A percentile compares a stretch with the other conserved stretches of the same genome.
These are phyloP conservation scores for Poeciliopsis turneri DNA, from an alignment of 2,797 vertebrate species.

Conservation along the genomic window DNA sequence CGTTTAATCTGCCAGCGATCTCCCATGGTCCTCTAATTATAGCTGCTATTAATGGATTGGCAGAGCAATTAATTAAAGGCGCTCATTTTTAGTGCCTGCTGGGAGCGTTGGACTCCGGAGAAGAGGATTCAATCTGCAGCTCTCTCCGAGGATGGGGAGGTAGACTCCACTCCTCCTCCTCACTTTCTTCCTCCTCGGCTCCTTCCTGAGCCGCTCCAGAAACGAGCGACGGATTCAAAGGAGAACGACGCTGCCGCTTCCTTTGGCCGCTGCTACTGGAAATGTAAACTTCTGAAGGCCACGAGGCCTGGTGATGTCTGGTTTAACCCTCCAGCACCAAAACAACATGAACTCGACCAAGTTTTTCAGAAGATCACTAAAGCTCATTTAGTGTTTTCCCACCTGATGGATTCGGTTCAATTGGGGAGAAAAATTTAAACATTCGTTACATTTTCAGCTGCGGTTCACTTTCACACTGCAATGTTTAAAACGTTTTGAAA, in stretches of 20 bases:
- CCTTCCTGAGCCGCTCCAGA: neutral
- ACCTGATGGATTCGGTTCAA: no score
- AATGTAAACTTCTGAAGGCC: neutral
- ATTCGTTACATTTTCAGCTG: no score
- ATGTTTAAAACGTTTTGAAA: no score
- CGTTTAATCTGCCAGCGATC: slow-evolving; percentile 57
- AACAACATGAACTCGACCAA: neutral
- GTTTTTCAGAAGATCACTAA: neutral
- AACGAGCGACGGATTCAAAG: slow-evolving; percentile 17
- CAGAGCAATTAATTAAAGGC: slow-evolving; percentile 71
- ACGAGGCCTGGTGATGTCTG: neutral
- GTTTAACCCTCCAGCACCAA: neutral
- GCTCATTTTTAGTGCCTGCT: slow-evolving; percentile 59
- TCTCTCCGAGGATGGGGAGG: slow-evolving; percentile 33
- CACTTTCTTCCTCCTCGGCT: neutral
- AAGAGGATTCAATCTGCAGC: slow-evolving; percentile 51
- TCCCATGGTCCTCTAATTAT: slow-evolving; percentile 71
- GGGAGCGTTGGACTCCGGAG: slow-evolving; percentile 60
- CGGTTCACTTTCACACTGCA: no score
- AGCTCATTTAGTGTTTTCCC: no score
- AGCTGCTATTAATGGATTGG: slow-evolving; percentile 72
- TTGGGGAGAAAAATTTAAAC: no score
- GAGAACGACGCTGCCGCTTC: neutral
- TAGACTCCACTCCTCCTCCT: slow-evolving; percentile 4
- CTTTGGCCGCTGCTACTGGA: neutral